A percentile compares a stretch with the other conserved stretches of the same genome.
These are phyloP conservation scores for Pelodiscus sinensis DNA, from an alignment of 2,113 vertebrate species.

Conservation along the genomic window DNA sequence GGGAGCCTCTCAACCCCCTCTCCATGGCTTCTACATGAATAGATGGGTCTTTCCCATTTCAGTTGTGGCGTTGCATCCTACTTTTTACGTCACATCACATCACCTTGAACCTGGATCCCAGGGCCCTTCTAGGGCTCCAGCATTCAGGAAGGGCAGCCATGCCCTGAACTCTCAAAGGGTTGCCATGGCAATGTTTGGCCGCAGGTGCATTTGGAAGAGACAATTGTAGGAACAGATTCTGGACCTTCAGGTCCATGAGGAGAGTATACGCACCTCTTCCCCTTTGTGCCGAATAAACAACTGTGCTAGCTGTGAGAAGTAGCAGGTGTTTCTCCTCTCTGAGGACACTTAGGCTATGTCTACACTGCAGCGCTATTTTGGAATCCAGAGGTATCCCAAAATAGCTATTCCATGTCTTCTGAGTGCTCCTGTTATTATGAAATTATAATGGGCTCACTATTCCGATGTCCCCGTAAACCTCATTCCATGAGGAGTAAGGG, in stretches of 20 bases:
- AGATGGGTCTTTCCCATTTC: not conserved
- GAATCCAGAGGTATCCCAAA: no score
- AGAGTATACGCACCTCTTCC: not conserved
- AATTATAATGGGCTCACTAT: no score
- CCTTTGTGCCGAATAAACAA: not conserved
- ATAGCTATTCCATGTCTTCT: no score
- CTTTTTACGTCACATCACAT: not conserved
- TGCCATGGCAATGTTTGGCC: no score
- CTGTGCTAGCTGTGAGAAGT: accelerated
- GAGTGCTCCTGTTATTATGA: no score
- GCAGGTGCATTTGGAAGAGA: not conserved
- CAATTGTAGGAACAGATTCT: not conserved
- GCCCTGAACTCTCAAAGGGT: no score
- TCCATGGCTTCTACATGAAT: conserved; percentile 23
- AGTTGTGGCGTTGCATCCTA: not conserved
- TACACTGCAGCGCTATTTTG: no score
- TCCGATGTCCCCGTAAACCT: no score
- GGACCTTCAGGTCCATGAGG: not conserved
- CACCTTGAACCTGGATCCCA: accelerated
- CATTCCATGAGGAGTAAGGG: no score
- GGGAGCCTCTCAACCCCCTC: no score
- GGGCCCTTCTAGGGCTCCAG: accelerated
- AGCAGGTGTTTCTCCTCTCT: not conserved
- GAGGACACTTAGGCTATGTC: not conserved
- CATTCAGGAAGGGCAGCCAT: not conserved